phyloP scores from a whole-genome alignment of 2,113 vertebrate genomes.

The Macquaria australasica region DNA sequence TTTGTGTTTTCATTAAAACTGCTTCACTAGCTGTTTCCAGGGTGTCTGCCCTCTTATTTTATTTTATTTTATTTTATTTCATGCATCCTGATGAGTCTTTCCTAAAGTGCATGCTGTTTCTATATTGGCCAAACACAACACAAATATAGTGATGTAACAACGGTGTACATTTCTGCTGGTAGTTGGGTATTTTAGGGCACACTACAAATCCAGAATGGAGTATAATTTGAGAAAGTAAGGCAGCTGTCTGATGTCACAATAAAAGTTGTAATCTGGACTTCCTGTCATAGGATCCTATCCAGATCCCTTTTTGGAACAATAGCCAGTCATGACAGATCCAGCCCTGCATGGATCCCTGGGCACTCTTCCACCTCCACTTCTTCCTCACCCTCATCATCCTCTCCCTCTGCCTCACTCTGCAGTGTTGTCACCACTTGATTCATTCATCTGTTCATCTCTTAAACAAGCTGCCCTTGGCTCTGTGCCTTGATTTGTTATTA shows the following conservation, averaged over 20 bases:
- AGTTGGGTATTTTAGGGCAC: not conserved
- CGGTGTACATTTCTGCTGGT: not conserved
- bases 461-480: constrained; percentile 12
- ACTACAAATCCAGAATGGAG: not conserved
- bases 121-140: not conserved
- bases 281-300: constrained; percentile 1
- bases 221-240: constrained; percentile 3
- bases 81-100: not conserved
- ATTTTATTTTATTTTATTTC: not conserved
- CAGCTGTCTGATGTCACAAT: constrained; percentile 3
- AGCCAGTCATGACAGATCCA: constrained; percentile 1
- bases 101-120: not conserved
- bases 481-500: constrained; percentile 20
- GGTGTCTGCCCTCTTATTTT: not conserved
- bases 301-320: not conserved
- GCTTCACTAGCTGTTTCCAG: not conserved
- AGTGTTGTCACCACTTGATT: not conserved
- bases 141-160: not conserved
- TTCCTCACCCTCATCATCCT: constrained; percentile 3
- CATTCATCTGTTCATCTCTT: constrained; percentile 28
- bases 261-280: not conserved
- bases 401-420: not conserved
- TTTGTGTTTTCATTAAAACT: not conserved
- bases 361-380: not conserved
- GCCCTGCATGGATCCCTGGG: not conserved